Percentiles rank a stretch among this genome's conserved stretches.
phyloP scores from a whole-genome alignment of 2,888 invertebrate genomes.

The Drosophila siamana region DNA sequence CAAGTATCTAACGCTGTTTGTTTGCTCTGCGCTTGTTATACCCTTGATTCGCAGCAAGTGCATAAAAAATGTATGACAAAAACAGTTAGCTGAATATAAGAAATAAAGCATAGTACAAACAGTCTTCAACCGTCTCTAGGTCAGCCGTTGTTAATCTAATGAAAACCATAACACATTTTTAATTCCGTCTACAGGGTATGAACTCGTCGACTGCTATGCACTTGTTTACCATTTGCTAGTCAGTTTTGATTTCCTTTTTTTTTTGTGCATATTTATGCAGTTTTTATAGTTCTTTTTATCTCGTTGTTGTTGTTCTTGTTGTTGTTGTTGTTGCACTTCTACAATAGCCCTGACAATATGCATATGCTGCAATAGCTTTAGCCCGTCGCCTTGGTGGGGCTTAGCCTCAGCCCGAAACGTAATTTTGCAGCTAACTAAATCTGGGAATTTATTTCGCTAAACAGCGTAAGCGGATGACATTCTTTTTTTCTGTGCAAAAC shows the following conservation, averaged over 20 bases:
- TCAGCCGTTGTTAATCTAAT: neutral
- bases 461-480: conserved; percentile 9
- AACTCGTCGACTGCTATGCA: neutral
- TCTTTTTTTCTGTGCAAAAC: neutral
- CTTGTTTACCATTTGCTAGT: neutral
- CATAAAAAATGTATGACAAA: neutral
- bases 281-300: conserved; percentile 24
- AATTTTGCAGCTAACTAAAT: conserved; percentile 33
- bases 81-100: no score
- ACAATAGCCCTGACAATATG: conserved; percentile 23
- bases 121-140: no score
- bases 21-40: conserved; percentile 20
- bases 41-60: neutral
- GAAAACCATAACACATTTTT: neutral
- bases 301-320: conserved; percentile 14
- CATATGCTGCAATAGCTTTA: conserved; percentile 31
- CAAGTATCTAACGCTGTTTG: conserved; percentile 36
- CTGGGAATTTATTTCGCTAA: conserved; percentile 34
- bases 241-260: conserved; percentile 6
- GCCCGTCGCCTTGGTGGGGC: conserved; percentile 18
- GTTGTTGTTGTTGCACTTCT: conserved; percentile 16
- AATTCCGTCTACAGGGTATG: neutral
- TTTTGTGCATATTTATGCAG: conserved; percentile 29
- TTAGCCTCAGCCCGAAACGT: conserved; percentile 13
- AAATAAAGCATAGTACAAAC: no score